Base-by-base conservation (phyloP, 2,113 vertebrate species). In the Collichthys lucidus region DNA sequence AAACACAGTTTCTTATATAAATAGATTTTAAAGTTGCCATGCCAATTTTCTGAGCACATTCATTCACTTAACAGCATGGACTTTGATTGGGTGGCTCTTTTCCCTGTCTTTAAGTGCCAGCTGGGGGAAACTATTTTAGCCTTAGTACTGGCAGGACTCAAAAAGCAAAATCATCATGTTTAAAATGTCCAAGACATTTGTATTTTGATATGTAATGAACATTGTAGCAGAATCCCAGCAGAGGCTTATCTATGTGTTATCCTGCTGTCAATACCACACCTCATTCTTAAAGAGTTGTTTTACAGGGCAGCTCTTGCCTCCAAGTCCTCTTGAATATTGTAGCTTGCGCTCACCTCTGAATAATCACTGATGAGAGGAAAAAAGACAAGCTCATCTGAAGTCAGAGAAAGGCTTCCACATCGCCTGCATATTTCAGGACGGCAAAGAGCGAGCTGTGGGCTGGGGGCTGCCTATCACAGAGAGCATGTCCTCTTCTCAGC, bases 361-460 rank as follows among this genome's bases (percentile, higher is more conserved):
- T 56, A 59, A 40, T 67, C 60, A 52, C 50, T 63, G 29, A 66
- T 56, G 35, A 53, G 35, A 63, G 29, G 29, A 55, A 31, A 22
- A 53, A 74, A 80, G 22, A 35, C 9, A 1, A 40, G 55, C 74
- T 86, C 61, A 77, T 77, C 49, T 66, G 40, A 47, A 73, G 47
- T 55, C 60, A 44, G 17, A 52, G 44, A 3, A 66, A 55, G 20
- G 20, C 44, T 65, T 71, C 44, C 46, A 55, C 61, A 19, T 22
- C 0, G 7, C 40, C 40, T 81, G 49, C 47, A 68, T 82, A 81
- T 82, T 74, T 81, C 63, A 81, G 52, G n/a, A 55, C 12, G n/a
- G 56, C 61, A 78, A 62, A 78, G 68, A 79, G 75, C 0, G 4
- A 60, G 53, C 29, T 14, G 0, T 14, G 61, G 46, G 61, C 52